phyloP scores from a whole-genome alignment of 2,888 invertebrate genomes.

The Melieria crassipennis region DNA sequence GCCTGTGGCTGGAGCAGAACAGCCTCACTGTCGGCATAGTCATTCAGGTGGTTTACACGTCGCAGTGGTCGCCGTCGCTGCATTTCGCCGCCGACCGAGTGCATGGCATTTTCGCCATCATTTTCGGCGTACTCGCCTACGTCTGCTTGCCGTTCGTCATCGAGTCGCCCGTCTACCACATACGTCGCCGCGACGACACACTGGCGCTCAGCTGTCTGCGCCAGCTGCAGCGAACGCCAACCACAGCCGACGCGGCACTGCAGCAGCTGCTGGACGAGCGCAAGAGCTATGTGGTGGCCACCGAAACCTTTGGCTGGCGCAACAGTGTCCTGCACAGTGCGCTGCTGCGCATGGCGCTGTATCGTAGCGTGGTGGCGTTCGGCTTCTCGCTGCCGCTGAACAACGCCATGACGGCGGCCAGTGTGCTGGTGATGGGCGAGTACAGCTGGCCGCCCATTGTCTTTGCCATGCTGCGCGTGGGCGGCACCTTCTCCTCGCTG shows the following conservation, averaged over 20 bases:
- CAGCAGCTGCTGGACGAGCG: conserved; percentile 45
- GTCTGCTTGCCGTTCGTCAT: conserved; percentile 36
- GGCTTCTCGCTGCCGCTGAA: conserved; percentile 55
- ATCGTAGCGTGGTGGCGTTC: conserved; percentile 55
- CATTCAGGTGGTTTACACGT: conserved; percentile 49
- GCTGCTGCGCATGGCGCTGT: conserved; percentile 51
- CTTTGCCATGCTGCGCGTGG: conserved; percentile 48
- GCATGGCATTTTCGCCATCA: conserved; percentile 54
- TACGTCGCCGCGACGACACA: conserved; percentile 49
- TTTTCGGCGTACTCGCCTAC: conserved; percentile 42
- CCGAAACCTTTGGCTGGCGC: conserved; percentile 38
- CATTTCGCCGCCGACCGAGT: conserved; percentile 42
- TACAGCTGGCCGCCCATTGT: conserved; percentile 45
- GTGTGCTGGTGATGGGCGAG: conserved; percentile 17
- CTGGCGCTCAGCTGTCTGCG: conserved; percentile 46
- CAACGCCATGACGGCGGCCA: conserved; percentile 26
- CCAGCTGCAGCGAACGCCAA: conserved; percentile 38
- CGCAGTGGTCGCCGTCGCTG: conserved; percentile 38
- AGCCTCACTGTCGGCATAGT: conserved; percentile 50
- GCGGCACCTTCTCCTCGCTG: conserved; percentile 46
- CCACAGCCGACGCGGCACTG: conserved; percentile 33
- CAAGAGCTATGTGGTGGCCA: conserved; percentile 49
- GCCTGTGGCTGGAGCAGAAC: conserved; percentile 49
- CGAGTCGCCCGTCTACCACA: conserved; percentile 54
- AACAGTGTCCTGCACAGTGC: conserved; percentile 40